Conservation (phyloP, 2,797 vertebrate species). For the Pseudochaenichthys georgianus region DNA sequence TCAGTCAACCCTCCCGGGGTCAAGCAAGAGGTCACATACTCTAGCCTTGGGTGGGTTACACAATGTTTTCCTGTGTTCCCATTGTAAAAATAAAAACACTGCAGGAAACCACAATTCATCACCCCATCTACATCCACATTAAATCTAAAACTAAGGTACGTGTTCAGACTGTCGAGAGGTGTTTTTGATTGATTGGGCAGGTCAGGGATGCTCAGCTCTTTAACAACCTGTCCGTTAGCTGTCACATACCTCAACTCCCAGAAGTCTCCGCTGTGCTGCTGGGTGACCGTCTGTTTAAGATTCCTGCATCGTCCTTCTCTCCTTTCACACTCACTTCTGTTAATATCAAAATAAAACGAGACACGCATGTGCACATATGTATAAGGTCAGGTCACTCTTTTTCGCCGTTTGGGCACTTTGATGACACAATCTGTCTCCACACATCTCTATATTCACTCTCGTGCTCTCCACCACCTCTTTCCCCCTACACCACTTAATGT, state of each 20-base stretch:
- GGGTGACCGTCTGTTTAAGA: constrained; percentile 21
- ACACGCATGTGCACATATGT: background rate
- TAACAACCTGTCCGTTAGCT: constrained; percentile 47
- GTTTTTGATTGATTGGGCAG: constrained; percentile 49
- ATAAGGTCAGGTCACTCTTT: no score
- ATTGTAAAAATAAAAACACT: constrained; percentile 11
- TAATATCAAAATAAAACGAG: constrained; percentile 8
- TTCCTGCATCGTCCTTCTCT: constrained; percentile 20
- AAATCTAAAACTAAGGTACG: background rate
- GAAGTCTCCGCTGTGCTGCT: constrained; percentile 20
- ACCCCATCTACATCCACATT: constrained; percentile 7
- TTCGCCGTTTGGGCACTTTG: no score
- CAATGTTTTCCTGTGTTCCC: background rate
- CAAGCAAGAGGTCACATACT: constrained; percentile 38
- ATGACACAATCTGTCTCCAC: no score
- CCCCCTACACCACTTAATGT: no score
- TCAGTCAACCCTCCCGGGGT: constrained; percentile 42
- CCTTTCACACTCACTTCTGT: constrained; percentile 11
- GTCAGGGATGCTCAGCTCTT: constrained; percentile 37
- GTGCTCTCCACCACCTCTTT: no score
- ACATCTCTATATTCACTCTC: no score
- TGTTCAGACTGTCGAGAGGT: constrained; percentile 10
- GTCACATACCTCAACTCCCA: constrained; percentile 40
- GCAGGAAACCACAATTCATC: background rate
- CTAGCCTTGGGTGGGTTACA: constrained; percentile 35